phyloP scores from a whole-genome alignment of 2,797 vertebrate genomes.

The Acomys russatus region DNA sequence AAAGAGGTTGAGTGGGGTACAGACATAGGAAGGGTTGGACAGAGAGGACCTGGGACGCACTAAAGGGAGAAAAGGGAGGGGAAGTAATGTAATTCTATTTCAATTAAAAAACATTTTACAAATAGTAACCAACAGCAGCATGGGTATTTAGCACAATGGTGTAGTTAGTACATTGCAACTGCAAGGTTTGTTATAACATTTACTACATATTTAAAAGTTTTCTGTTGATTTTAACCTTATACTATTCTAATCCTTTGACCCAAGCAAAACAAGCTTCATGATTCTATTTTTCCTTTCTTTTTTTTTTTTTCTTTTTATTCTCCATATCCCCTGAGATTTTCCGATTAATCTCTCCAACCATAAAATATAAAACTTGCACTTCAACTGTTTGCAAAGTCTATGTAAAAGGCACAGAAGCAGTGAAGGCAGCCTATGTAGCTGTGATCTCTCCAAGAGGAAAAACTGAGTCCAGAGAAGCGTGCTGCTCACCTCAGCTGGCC shows the following conservation, averaged over 20 bases:
- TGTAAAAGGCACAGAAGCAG: conserved; percentile 5
- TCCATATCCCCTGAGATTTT: conserved; percentile 11
- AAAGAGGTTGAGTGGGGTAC: background rate
- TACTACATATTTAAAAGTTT: background rate
- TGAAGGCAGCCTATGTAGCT: background rate
- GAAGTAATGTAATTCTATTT: background rate
- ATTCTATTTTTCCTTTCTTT: conserved; percentile 47
- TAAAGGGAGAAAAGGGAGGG: background rate
- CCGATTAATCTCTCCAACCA: background rate
- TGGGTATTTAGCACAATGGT: background rate
- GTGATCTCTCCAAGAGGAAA: background rate
- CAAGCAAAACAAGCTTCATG: conserved; percentile 47
- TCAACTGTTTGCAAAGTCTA: conserved; percentile 39
- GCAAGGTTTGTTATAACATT: background rate
- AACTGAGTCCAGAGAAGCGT: background rate
- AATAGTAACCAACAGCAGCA: background rate
- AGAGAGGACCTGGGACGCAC: background rate
- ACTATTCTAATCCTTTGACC: background rate
- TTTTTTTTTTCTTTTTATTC: conserved; percentile 19
- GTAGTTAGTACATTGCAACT: background rate
- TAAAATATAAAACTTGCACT: background rate
- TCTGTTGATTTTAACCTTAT: background rate
- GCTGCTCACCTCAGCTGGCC: background rate
- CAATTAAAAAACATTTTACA: background rate
- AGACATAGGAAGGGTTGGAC: background rate